These are phyloP conservation scores for Rhamphomyia laevipes DNA, from an alignment of 2,888 invertebrate genomes.

Conservation along the genomic window DNA sequence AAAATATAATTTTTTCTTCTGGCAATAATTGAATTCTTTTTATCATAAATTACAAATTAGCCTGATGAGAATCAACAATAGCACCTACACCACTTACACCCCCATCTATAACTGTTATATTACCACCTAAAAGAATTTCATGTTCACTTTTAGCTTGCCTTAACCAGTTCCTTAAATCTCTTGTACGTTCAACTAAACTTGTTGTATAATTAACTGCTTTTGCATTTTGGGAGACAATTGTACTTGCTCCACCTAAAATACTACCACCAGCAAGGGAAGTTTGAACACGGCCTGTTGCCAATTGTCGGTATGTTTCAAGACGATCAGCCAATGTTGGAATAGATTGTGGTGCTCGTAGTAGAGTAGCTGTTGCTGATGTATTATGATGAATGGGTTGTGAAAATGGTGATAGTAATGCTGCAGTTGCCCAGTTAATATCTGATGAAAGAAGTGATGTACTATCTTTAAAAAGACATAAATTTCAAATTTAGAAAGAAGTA, in stretches of 20 bases:
- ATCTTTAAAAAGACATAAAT: too few relatives aligned
- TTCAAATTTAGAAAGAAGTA: too few relatives aligned
- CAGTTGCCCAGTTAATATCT: conserved; percentile 4
- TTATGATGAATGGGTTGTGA: conserved; percentile 4
- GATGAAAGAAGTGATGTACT: conserved; percentile 2
- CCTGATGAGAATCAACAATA: not conserved
- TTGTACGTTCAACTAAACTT: conserved; percentile 50
- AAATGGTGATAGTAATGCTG: conserved; percentile 4
- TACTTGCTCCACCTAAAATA: conserved; percentile 36
- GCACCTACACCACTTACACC: not conserved
- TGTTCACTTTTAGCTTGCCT: conserved; percentile 42
- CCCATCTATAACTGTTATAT: not conserved
- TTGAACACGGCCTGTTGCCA: conserved; percentile 38
- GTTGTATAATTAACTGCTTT: conserved; percentile 45
- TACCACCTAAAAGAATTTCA: conserved; percentile 22
- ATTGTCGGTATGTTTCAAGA: conserved; percentile 43
- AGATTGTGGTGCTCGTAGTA: conserved; percentile 29
- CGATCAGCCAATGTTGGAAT: conserved; percentile 42
- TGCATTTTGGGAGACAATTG: conserved; percentile 35
- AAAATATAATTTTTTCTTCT: too few relatives aligned
- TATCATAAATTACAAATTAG: not conserved
- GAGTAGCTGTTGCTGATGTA: conserved; percentile 11
- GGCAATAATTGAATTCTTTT: too few relatives aligned
- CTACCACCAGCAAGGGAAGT: conserved; percentile 34
- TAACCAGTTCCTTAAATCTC: conserved; percentile 54